Conservation (phyloP, 35 echinoderm and acorn worm genomes). For the Lytechinus variegatus region DNA sequence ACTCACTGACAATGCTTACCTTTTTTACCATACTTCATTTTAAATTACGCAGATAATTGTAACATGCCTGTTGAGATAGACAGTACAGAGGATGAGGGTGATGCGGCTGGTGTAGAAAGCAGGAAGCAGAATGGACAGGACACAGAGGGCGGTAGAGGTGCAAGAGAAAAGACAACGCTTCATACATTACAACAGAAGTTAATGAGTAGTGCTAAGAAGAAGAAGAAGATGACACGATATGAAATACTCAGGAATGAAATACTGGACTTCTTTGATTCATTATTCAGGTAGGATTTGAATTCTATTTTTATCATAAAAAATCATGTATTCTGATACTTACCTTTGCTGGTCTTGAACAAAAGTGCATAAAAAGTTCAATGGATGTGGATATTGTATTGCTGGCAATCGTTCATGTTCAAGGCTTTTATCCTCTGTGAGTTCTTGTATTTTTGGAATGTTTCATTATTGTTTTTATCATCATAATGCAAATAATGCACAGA, state of each 20-base stretch:
- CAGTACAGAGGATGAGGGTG: constrained; percentile 37
- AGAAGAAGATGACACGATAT: constrained; percentile 74
- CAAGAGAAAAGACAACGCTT: constrained; percentile 58
- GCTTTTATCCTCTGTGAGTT: too few species aligned
- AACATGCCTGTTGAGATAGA: constrained; percentile 52
- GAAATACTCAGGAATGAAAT: constrained; percentile 68
- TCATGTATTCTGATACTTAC: neutral
- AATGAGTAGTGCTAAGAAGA: constrained; percentile 77
- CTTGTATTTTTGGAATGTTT: too few species aligned
- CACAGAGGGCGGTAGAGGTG: neutral
- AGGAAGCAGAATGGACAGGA: neutral
- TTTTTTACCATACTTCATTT: neutral
- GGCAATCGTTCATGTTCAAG: too few species aligned
- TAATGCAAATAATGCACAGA: too few species aligned
- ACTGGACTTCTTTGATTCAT: constrained; percentile 65
- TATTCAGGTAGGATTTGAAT: constrained; percentile 71
- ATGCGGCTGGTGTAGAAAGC: neutral
- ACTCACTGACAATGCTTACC: neutral
- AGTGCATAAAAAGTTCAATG: neutral
- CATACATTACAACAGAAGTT: constrained; percentile 76
- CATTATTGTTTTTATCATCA: too few species aligned
- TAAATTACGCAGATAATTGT: neutral
- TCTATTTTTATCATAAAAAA: neutral
- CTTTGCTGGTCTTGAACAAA: neutral
- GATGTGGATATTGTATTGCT: too few species aligned